phyloP scores from a whole-genome alignment of 1,140 invertebrate genomes.

The Ectropis grisescens region DNA sequence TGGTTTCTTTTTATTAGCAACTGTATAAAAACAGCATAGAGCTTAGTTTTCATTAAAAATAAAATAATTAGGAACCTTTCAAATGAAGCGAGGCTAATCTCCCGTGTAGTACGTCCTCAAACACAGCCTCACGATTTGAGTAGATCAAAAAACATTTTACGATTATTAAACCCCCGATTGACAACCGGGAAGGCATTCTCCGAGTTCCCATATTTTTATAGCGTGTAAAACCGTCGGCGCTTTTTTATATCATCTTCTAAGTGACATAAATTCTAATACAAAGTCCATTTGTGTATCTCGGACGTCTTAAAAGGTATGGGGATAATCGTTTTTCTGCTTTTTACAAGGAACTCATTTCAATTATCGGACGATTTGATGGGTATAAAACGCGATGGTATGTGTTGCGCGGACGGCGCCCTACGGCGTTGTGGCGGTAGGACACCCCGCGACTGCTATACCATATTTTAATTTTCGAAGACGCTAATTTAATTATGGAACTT shows the following conservation, averaged over 20 bases:
- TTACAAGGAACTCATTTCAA: conserved; percentile 69
- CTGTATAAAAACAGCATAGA: too few species aligned
- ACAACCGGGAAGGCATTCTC: conserved; percentile 62
- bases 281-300: conserved; percentile 68
- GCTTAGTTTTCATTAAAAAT: too few species aligned
- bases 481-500: conserved; percentile 64
- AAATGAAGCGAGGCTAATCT: not conserved
- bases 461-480: conserved; percentile 47
- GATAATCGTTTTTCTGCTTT: conserved; percentile 67
- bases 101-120: not conserved
- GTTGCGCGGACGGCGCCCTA: conserved; percentile 49
- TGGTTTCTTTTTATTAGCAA: too few species aligned
- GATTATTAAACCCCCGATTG: conserved; percentile 65
- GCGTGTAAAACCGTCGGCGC: conserved; percentile 64
- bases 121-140: conserved; percentile 14
- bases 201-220: conserved; percentile 67
- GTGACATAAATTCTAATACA: conserved; percentile 70
- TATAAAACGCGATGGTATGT: conserved; percentile 57
- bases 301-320: conserved; percentile 65
- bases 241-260: conserved; percentile 66
- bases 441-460: conserved; percentile 28
- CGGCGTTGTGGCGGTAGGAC: conserved; percentile 29
- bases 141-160: conserved; percentile 63
- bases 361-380: conserved; percentile 62
- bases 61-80: too few species aligned